These are phyloP conservation scores for Dioctria linearis DNA, from an alignment of 2,888 invertebrate genomes.

Conservation along the genomic window DNA sequence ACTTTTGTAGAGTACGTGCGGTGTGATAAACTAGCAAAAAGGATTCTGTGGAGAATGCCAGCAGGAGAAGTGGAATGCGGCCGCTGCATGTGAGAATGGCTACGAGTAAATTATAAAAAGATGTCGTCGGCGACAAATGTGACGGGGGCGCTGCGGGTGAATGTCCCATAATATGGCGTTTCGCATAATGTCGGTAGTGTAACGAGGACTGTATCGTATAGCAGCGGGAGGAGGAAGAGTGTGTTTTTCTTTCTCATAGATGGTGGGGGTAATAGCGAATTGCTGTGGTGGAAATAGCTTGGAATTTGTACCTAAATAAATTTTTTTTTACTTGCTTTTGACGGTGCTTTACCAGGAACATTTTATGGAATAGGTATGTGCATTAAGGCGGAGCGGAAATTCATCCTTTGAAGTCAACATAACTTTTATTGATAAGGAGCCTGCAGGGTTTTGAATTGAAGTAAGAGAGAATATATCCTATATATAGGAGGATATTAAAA, in stretches of 20 bases:
- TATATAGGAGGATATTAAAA: too few relatives aligned
- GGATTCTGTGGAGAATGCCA: background rate
- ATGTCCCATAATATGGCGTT: background rate
- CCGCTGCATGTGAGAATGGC: constrained; percentile 25
- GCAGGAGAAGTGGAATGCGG: background rate
- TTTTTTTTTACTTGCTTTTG: constrained; percentile 3
- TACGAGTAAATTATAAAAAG: constrained; percentile 35
- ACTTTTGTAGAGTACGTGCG: background rate
- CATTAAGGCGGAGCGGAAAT: background rate
- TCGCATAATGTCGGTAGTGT: background rate
- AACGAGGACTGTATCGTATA: background rate
- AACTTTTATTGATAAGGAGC: constrained; percentile 28
- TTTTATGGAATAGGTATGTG: background rate
- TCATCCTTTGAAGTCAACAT: constrained; percentile 16
- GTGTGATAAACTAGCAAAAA: constrained; percentile 27
- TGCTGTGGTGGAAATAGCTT: background rate
- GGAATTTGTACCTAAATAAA: background rate
- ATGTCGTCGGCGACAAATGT: constrained; percentile 1
- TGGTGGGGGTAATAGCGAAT: constrained; percentile 1
- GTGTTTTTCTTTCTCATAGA: background rate
- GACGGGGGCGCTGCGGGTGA: constrained; percentile 7
- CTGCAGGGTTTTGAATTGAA: background rate
- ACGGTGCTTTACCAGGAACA: constrained; percentile 16
- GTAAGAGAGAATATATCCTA: too few relatives aligned
- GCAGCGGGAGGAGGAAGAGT: background rate